A percentile compares a stretch with the other conserved stretches of the same genome.
phyloP scores from a whole-genome alignment of 2,113 vertebrate species.

The Lathamus discolor region DNA sequence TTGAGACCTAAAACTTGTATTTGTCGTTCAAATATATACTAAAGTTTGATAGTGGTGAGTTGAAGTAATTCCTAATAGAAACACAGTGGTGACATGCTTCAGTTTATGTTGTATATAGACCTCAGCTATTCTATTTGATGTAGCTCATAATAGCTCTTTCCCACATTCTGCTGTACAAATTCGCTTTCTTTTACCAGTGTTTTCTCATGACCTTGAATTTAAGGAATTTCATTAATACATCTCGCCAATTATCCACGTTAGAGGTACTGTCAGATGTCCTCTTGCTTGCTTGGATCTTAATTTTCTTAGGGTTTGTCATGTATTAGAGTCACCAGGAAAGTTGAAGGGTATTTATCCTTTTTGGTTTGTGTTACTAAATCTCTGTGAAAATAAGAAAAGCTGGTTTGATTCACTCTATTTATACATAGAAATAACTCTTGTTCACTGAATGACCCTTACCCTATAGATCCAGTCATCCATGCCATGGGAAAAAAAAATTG shows the following conservation, averaged over 20 bases:
- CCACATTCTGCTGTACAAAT: slow-evolving; percentile 11
- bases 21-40: background rate
- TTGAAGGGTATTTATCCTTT: slow-evolving; percentile 31
- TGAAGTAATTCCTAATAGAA: background rate
- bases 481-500: slow-evolving; percentile 50
- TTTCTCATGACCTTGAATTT: slow-evolving; percentile 25
- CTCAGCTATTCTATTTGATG: background rate
- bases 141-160: background rate
- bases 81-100: fast-evolving
- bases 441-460: slow-evolving; percentile 56
- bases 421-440: slow-evolving; percentile 58
- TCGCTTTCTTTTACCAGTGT: slow-evolving; percentile 1
- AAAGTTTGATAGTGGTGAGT: background rate
- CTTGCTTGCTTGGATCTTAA: background rate
- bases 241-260: background rate
- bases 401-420: slow-evolving; percentile 56
- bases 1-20: background rate
- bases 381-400: slow-evolving; percentile 60
- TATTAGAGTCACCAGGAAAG: slow-evolving; percentile 1
- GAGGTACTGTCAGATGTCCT: slow-evolving; percentile 2
- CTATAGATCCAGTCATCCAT: slow-evolving; percentile 64
- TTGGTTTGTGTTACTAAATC: slow-evolving; percentile 59
- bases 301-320: background rate
- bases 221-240: slow-evolving; percentile 20
- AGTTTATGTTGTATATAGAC: background rate